Percentiles rank a stretch among this genome's conserved stretches.
Evolutionary conservation across 1,140 invertebrate species (phyloP).

Genomic region (Cryptotermes secundus): DNA sequence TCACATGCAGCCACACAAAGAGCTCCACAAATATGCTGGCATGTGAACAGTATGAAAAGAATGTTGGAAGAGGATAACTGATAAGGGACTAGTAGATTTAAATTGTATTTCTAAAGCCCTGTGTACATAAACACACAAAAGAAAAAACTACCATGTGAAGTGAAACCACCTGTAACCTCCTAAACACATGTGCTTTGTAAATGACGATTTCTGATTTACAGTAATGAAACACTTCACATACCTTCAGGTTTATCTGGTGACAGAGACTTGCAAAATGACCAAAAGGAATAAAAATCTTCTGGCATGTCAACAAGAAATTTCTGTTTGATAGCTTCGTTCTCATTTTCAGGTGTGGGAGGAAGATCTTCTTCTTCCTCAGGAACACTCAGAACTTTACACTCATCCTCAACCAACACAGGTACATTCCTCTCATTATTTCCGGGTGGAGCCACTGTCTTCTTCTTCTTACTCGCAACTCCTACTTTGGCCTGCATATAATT

Average conservation of each 20-base stretch:
- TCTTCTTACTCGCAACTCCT: background rate
- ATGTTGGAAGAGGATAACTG: too few species aligned
- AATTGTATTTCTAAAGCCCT: too few species aligned
- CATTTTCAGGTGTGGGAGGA: conserved; percentile 20
- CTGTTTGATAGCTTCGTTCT: conserved; percentile 61
- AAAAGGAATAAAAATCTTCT: conserved; percentile 83
- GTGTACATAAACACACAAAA: too few species aligned
- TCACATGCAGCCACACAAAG: too few species aligned
- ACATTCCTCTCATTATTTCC: background rate
- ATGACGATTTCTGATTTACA: too few species aligned
- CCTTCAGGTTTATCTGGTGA: conserved; percentile 58
- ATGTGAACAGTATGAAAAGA: too few species aligned
- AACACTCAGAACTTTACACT: background rate
- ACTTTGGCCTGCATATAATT: background rate
- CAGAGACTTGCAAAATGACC: conserved; percentile 72
- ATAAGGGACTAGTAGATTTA: too few species aligned
- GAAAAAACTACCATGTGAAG: too few species aligned
- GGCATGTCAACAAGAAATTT: conserved; percentile 87
- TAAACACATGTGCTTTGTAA: too few species aligned
- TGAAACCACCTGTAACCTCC: too few species aligned
- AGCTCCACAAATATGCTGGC: too few species aligned
- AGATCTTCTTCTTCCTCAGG: background rate
- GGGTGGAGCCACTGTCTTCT: background rate
- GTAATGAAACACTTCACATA: conserved; percentile 36
- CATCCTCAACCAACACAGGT: background rate